Evolutionary conservation across 2,888 invertebrate species (phyloP), one percentile per base, ranked within the genome.

Genomic region (Steinernema carpocapsae): DNA sequence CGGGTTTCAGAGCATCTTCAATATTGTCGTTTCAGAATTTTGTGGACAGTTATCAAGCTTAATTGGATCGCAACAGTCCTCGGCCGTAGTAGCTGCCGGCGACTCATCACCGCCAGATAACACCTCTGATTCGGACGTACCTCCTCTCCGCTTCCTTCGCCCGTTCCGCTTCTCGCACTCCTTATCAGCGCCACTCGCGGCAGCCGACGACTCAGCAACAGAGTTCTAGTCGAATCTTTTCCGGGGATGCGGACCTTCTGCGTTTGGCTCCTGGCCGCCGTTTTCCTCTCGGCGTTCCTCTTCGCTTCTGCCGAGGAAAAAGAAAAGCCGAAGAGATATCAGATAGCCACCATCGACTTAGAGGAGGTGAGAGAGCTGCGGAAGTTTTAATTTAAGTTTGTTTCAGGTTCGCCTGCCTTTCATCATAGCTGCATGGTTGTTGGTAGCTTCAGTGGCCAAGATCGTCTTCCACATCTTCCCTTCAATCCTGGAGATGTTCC

Each of bases 391-490:
- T 26, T 56, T 72, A 29, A 70, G 56, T 26, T 80, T 77, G 77
- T 76, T 76, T 26, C 80, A 80, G 19, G 78, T 84, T 7, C 81
- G 82, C 72, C 76, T 83, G n/a, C 85, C 85, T 37, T 73, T 84
- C 59, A 79, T 80, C 6, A 84, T 82, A 26, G 78, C 74, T 19
- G 56, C 78, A 43, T 85, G 81, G 83, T 78, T 80, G 19, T 92
- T 97, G 88, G 94, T 94, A 86, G 96, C 96, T 70, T 94, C 94
- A 88, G 90, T 97, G 84, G 95, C 96, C 17, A 97, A 97, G 91
- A 95, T 97, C 87, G 79, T 80, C 24, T 79, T 79, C 76, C 76
- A 79, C 72, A 6, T 29, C 17, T 29, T 82, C 19, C 74, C 80
- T 48, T 77, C 70, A 29, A 74, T 79, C 17, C 73, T 79, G 17